phyloP scores from a whole-genome alignment of 2,113 vertebrate species.

The Uria aalge region DNA sequence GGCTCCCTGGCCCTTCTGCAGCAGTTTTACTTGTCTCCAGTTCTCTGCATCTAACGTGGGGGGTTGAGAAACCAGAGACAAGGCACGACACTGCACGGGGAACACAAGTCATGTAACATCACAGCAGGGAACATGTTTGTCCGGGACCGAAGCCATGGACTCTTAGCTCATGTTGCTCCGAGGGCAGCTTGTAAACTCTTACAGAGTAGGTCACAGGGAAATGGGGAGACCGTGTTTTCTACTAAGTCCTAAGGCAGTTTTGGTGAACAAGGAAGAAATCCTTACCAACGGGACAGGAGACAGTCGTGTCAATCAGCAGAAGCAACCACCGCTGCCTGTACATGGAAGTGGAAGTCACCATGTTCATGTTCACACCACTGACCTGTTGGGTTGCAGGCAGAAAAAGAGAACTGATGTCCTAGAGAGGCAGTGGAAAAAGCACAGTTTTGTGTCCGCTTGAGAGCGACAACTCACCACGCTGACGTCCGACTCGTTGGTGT shows the following conservation, averaged over 20 bases:
- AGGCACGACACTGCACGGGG: background rate
- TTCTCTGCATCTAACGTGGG: background rate
- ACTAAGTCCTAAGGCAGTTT: background rate
- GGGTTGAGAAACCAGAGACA: background rate
- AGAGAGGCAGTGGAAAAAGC: background rate
- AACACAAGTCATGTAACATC: background rate
- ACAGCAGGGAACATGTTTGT: background rate
- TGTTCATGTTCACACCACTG: constrained; percentile 78
- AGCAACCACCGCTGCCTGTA: constrained; percentile 78
- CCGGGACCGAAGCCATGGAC: background rate
- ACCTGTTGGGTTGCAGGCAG: constrained; percentile 67
- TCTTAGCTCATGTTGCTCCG: background rate
- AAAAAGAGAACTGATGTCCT: background rate
- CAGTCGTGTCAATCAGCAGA: constrained; percentile 71
- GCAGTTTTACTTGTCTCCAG: background rate
- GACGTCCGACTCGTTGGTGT: constrained; percentile 33
- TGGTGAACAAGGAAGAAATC: background rate
- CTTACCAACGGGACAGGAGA: constrained; percentile 75
- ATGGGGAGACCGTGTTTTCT: background rate
- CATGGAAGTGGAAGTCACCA: constrained; percentile 79
- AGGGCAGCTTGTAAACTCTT: background rate
- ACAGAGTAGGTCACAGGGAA: background rate
- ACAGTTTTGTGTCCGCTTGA: background rate
- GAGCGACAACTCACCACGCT: background rate
- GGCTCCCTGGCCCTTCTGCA: background rate